A percentile compares a stretch with the other conserved stretches of the same genome.
phyloP scores from a whole-genome alignment of 1,140 invertebrate genomes.

The Drosophila nannoptera region DNA sequence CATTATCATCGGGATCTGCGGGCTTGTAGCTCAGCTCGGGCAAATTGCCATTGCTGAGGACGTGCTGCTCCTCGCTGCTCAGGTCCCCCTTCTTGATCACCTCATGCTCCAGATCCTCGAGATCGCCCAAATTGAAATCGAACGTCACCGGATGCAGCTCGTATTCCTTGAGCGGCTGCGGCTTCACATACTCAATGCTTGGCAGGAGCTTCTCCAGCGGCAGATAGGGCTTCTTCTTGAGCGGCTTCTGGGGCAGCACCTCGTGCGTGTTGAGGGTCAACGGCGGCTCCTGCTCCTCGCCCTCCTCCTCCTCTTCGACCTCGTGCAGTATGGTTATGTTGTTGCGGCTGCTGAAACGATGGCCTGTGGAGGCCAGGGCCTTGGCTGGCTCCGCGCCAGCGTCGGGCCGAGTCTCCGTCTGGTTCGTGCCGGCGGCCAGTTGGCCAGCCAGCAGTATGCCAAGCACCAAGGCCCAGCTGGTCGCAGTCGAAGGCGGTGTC shows the following conservation, averaged over 20 bases:
- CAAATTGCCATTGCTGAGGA: slow-evolving; percentile 27
- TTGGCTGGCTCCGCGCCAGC: neutral
- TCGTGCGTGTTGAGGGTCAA: slow-evolving; percentile 66
- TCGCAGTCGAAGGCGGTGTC: neutral
- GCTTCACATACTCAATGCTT: slow-evolving; percentile 61
- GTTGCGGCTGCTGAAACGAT: slow-evolving; percentile 34
- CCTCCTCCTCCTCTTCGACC: slow-evolving; percentile 34
- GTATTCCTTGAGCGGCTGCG: slow-evolving; percentile 63
- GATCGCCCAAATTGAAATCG: slow-evolving; percentile 74
- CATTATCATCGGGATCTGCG: slow-evolving; percentile 51
- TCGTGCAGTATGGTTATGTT: slow-evolving; percentile 75
- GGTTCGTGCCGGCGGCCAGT: neutral
- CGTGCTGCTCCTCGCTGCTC: slow-evolving; percentile 54
- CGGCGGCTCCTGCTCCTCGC: slow-evolving; percentile 46
- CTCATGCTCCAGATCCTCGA: slow-evolving; percentile 73
- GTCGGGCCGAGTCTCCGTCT: neutral
- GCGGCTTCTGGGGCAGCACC: slow-evolving; percentile 60
- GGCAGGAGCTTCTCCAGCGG: slow-evolving; percentile 64
- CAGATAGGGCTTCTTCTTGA: slow-evolving; percentile 70
- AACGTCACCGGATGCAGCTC: slow-evolving; percentile 75
- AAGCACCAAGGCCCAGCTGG: too few relatives aligned
- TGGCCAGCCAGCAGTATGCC: neutral
- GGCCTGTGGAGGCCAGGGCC: slow-evolving; percentile 25
- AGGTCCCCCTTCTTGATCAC: slow-evolving; percentile 69
- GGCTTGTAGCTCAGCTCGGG: slow-evolving; percentile 49